Evolutionary conservation across 2,888 invertebrate species (phyloP), one percentile per base, ranked within the genome.

Genomic region (Callyntrura sp.): DNA sequence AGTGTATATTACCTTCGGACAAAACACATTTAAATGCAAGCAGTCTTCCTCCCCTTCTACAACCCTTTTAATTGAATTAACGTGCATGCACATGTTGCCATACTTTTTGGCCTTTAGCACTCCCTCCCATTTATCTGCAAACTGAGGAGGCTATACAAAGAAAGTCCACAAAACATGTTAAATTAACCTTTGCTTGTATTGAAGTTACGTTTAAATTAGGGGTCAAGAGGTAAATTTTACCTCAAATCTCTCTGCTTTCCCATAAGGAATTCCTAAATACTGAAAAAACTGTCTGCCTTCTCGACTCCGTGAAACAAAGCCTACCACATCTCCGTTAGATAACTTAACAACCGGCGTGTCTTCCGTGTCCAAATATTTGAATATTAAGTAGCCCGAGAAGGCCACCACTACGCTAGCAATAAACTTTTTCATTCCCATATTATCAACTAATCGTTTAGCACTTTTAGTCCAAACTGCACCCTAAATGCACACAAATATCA

Each of bases 21-120:
- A 83, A 81, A 86, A 92, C 0, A 93, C 85, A 55, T 93, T 92
- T 12, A 93, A 28, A 70, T 84, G 90, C 8, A 93, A 70, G 48
- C 93, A 93, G 62, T 93, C 90, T 78, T 93, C 93, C 8, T 57
- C 51, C 11, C 93, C 93, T 11, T 79, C 87, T 9, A 90, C 70
- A 0, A 11, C 68, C 48, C 91, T 76, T 9, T 83, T 81, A 2
- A 92, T 83, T 6, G 88, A 85, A 68, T 92, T 91, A 4, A 93
- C 86, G 81, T 92, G 92, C 17, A 91, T 85, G 82, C 93, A 93
- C 86, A 91, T 90, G 12, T 85, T 79, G 14, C 90, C 91, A 23
- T 78, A 91, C 23, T 65, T 60, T n/a, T 85, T 90, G 0, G 91
- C 89, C 14, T 86, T 89, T 55, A 55, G 82, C 57, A 90, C 43